Evolutionary conservation across 1,140 invertebrate genomes (phyloP).

Genomic region (Diachasma alloeum): DNA sequence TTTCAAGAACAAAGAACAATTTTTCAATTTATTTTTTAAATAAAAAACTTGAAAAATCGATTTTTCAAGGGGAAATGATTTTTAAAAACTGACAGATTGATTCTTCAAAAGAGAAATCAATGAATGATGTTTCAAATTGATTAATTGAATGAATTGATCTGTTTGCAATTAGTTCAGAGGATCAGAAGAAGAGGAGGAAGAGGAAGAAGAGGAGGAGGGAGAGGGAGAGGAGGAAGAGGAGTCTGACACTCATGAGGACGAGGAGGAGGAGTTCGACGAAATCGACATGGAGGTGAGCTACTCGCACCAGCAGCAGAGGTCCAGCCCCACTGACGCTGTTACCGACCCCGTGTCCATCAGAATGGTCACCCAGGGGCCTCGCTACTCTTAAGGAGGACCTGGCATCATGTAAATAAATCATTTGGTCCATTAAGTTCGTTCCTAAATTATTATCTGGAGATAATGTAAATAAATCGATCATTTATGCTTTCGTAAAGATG

Average conservation of each 20-base stretch:
- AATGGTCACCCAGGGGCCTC: slow-evolving; percentile 54
- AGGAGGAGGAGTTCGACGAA: slow-evolving; percentile 71
- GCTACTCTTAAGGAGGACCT: slow-evolving; percentile 37
- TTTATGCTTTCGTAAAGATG: neutral
- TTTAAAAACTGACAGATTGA: neutral
- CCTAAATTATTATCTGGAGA: neutral
- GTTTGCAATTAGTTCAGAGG: slow-evolving; percentile 46
- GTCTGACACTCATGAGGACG: slow-evolving; percentile 75
- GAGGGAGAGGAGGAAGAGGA: slow-evolving; percentile 75
- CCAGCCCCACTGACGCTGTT: slow-evolving; percentile 56
- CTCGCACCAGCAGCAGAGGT: slow-evolving; percentile 59
- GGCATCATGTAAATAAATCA: neutral
- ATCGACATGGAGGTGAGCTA: slow-evolving; percentile 69
- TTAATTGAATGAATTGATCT: neutral
- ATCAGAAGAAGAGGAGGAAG: slow-evolving; percentile 64
- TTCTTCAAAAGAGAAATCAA: neutral
- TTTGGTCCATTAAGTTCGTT: neutral
- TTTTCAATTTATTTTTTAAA: no score
- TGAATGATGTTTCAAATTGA: neutral
- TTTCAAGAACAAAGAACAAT: no score
- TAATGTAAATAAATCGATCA: neutral
- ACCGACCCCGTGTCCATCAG: slow-evolving; percentile 59
- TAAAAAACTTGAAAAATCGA: no score
- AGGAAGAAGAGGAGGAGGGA: slow-evolving; percentile 68
- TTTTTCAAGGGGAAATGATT: no score